Percentiles rank a stretch among this genome's conserved stretches.
Evolutionary conservation across 1,140 invertebrate genomes (phyloP).

Genomic region (Neuroterus valhalla): DNA sequence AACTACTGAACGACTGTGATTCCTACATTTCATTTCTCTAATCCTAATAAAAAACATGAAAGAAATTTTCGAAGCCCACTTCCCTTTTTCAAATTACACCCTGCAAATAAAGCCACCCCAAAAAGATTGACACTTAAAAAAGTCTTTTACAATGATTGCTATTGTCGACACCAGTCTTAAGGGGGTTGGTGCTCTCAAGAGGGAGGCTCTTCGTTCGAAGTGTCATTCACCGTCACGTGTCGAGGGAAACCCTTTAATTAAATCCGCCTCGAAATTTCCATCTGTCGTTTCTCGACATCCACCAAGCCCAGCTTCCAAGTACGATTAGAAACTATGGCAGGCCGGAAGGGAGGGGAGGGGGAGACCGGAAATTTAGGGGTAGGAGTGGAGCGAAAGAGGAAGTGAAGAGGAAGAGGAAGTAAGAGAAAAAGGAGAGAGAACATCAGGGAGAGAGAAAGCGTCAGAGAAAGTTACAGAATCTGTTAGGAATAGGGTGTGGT

Average conservation of each 20-base stretch:
- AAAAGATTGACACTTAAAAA: not conserved
- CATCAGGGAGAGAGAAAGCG: not conserved
- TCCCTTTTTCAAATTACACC: no score
- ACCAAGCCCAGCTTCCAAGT: not conserved
- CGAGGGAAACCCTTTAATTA: conserved; percentile 13
- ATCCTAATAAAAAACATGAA: no score
- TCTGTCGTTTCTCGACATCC: not conserved
- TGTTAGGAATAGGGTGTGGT: not conserved
- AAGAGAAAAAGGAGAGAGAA: not conserved
- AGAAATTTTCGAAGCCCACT: no score
- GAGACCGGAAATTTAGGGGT: not conserved
- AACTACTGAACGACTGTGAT: no score
- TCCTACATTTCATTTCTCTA: no score
- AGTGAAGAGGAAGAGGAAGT: not conserved
- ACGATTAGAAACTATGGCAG: conserved; percentile 3
- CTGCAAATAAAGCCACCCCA: not conserved
- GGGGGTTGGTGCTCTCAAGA: not conserved
- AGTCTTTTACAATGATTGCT: conserved; percentile 6
- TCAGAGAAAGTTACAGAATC: not conserved
- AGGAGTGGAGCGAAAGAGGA: not conserved
- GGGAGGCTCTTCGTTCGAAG: conserved; percentile 3
- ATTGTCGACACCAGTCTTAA: conserved; percentile 8
- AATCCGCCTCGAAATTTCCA: conserved; percentile 11
- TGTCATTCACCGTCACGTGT: conserved; percentile 24
- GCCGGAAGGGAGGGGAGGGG: conserved; percentile 3